A percentile compares a stretch with the other conserved stretches of the same genome.
phyloP scores from a whole-genome alignment of 2,888 invertebrate species.

The Charanyca ferruginea region DNA sequence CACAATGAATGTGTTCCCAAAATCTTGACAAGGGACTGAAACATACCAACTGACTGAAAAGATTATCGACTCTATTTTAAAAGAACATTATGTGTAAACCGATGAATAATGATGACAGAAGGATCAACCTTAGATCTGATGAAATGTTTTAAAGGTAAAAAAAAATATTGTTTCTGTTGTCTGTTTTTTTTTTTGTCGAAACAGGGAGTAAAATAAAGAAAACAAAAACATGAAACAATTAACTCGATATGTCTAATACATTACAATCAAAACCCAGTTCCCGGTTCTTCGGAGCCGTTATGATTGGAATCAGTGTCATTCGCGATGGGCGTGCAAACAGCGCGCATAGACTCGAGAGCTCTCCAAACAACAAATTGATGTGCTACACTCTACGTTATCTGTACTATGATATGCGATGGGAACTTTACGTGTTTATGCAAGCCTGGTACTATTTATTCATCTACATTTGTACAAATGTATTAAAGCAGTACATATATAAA shows the following conservation, averaged over 20 bases:
- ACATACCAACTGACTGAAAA: not conserved
- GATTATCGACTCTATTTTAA: not conserved
- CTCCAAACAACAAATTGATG: slow-evolving; percentile 61
- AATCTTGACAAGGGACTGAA: too few relatives aligned
- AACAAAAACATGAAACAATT: not conserved
- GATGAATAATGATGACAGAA: not conserved
- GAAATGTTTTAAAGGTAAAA: too few relatives aligned
- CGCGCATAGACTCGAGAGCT: slow-evolving; percentile 51
- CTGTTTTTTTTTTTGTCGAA: too few relatives aligned
- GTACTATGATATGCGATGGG: slow-evolving; percentile 48
- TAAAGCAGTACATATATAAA: too few relatives aligned
- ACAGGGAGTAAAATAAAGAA: too few relatives aligned
- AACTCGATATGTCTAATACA: slow-evolving; percentile 12
- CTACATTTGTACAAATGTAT: not conserved
- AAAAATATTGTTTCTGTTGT: too few relatives aligned
- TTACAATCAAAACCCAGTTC: slow-evolving; percentile 5
- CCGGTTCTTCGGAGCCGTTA: slow-evolving; percentile 36
- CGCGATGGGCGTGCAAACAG: slow-evolving; percentile 58
- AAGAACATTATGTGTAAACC: slow-evolving; percentile 9
- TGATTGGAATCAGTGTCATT: slow-evolving; percentile 56
- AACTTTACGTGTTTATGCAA: slow-evolving; percentile 41
- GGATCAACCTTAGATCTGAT: not conserved
- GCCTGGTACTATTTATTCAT: slow-evolving; percentile 44
- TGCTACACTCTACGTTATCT: slow-evolving; percentile 60
- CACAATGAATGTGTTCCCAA: too few relatives aligned